phyloP scores from a whole-genome alignment of 2,888 invertebrate species.

The Chrysotoxum bicinctum region DNA sequence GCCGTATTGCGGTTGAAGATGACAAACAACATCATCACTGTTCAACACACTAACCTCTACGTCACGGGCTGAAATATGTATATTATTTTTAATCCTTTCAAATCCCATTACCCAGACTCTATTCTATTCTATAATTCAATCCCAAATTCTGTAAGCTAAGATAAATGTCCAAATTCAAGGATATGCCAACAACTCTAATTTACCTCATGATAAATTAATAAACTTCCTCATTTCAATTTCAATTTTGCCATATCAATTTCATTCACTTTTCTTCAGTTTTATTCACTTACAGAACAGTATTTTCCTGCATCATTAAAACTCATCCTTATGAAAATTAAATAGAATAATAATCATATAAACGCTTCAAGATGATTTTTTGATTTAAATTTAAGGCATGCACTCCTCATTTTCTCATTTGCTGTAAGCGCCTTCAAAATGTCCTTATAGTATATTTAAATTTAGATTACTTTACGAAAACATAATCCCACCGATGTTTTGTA shows the following conservation, averaged over 20 bases:
- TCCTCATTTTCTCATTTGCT: neutral
- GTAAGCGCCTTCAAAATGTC: neutral
- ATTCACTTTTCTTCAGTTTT: neutral
- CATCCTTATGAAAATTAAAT: constrained; percentile 45
- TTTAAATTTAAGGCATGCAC: constrained; percentile 39
- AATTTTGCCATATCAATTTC: neutral
- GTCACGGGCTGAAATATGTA: no score
- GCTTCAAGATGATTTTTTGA: constrained; percentile 18
- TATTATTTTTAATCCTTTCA: no score
- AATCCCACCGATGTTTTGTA: neutral
- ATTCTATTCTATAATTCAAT: no score
- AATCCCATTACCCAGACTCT: no score
- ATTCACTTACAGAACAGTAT: neutral
- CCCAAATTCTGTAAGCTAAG: no score
- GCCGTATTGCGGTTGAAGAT: no score
- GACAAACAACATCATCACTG: no score
- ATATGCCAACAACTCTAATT: no score
- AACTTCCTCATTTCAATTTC: neutral
- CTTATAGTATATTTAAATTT: constrained; percentile 4
- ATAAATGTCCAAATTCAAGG: no score
- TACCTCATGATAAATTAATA: no score
- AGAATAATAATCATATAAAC: constrained; percentile 32
- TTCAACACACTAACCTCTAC: no score
- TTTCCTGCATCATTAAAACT: constrained; percentile 1
- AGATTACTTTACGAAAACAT: constrained; percentile 18